These are phyloP conservation scores for Papilio aristodemus DNA, from an alignment of 1,140 invertebrate species.

Conservation along the genomic window DNA sequence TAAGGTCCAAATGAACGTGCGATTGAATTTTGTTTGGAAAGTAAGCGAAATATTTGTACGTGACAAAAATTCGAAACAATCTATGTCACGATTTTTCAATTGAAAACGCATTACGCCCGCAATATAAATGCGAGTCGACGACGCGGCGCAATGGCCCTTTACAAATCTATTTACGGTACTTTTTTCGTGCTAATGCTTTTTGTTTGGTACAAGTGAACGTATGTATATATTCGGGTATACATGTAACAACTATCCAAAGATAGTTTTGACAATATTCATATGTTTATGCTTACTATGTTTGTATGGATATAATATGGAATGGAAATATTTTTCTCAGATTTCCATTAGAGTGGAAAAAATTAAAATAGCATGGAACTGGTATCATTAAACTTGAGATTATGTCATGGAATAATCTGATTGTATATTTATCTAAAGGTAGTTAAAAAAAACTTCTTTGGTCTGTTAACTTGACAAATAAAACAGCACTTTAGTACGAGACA, in stretches of 20 bases:
- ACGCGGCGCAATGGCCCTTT: constrained; percentile 20
- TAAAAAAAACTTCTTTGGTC: no score
- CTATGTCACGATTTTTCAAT: constrained; percentile 20
- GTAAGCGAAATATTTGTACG: constrained; percentile 24
- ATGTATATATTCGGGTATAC: neutral
- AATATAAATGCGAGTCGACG: constrained; percentile 22
- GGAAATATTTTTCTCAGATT: no score
- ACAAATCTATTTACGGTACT: constrained; percentile 28
- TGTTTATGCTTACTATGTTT: no score
- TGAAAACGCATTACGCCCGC: constrained; percentile 20
- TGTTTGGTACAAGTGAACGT: constrained; percentile 13
- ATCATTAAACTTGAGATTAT: no score
- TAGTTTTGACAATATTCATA: neutral
- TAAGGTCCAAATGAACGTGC: neutral
- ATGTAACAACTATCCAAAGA: neutral
- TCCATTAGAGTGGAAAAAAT: no score
- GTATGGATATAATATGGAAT: no score
- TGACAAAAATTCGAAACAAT: constrained; percentile 21
- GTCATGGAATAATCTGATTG: no score
- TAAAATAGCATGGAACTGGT: no score
- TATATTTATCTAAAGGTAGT: no score
- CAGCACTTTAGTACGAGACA: no score
- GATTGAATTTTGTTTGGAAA: constrained; percentile 23
- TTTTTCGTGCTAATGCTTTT: constrained; percentile 22
- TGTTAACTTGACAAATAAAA: no score